Percentiles rank a stretch among this genome's conserved stretches.
Evolutionary conservation across 2,888 invertebrate genomes (phyloP).

Genomic region (Thalpophila matura): DNA sequence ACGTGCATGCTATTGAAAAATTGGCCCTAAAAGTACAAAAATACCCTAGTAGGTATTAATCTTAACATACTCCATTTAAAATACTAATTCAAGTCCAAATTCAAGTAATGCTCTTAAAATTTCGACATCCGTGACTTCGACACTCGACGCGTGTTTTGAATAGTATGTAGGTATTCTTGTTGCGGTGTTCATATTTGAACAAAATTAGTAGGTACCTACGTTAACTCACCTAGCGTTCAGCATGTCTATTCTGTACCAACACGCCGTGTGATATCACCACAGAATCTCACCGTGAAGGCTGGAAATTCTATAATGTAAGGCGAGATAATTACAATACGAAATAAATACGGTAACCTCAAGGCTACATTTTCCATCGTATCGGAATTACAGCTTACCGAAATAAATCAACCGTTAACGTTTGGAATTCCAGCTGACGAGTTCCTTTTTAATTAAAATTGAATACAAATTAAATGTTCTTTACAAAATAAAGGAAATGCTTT

Average conservation of each 20-base stretch:
- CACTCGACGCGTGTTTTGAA: slow-evolving; percentile 28
- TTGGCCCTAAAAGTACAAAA: not conserved
- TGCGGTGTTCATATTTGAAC: not conserved
- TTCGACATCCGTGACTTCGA: slow-evolving; percentile 35
- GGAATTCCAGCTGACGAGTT: slow-evolving; percentile 11
- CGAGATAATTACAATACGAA: no score
- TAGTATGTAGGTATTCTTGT: slow-evolving; percentile 11
- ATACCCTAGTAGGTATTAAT: not conserved
- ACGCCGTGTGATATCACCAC: no score
- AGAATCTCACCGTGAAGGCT: no score
- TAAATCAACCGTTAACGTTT: slow-evolving; percentile 30
- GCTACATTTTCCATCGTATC: not conserved
- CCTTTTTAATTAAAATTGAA: slow-evolving; percentile 28
- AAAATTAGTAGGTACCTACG: not conserved
- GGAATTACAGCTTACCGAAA: slow-evolving; percentile 8
- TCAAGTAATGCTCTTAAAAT: slow-evolving; percentile 24
- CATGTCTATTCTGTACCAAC: no score
- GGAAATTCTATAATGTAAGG: no score
- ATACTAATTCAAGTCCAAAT: slow-evolving; percentile 14
- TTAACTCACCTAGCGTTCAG: no score
- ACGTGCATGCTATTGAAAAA: no score
- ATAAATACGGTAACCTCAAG: not conserved
- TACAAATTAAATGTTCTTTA: slow-evolving; percentile 17
- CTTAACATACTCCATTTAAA: slow-evolving; percentile 1
- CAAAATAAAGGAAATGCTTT: slow-evolving; percentile 8